Evolutionary conservation across 1,140 invertebrate species (phyloP), one percentile per base, ranked within the genome.

Genomic region (Lethocerus indicus): DNA sequence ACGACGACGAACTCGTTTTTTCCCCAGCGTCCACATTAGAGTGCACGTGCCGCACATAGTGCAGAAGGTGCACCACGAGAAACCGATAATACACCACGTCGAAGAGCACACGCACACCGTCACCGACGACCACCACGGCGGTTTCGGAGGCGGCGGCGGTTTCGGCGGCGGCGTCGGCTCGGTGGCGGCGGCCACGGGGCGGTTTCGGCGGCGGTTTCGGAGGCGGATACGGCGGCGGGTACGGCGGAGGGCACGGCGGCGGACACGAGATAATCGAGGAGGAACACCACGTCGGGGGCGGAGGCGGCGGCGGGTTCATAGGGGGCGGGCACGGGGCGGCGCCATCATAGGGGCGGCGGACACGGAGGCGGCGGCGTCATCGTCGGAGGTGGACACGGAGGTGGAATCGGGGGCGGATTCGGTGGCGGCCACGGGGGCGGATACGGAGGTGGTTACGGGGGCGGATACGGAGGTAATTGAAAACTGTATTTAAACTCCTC

Each of bases 11-110:
- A 24, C 3, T 3, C 37, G 2, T 35, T 25, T 2, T 35, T 47
- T 36, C 60, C 61, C 21, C 52, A 68, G 67, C 50, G 67, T 69
- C 5, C 67, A 68, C 37, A 69, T 69, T 48, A 61, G 57, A 41
- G 67, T 69, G 36, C 66, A 68, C 40, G 32, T 68, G 6, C 61
- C 64, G 2, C 59, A 64, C 28, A 50, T 61, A 18, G 47, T 57
- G 27, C 58, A 63, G 44, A 52, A 60, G 37, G 48, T 61, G 2
- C 56, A 63, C 6, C 64, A 67, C 35, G 58, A 64, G 16, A 60
- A 63, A 24, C 28, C 61, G 4, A 55, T 55, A n/a, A 56, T 58
- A 3, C 32, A 49, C 25, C 55, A 57, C 29, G 46, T 54, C 16
- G 57, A 64, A n/a, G 61, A 61, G 25, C 62, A 64, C 28, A 52